Base-by-base conservation (phyloP, 2,113 vertebrate genomes). In the Seriola dumerili region DNA sequence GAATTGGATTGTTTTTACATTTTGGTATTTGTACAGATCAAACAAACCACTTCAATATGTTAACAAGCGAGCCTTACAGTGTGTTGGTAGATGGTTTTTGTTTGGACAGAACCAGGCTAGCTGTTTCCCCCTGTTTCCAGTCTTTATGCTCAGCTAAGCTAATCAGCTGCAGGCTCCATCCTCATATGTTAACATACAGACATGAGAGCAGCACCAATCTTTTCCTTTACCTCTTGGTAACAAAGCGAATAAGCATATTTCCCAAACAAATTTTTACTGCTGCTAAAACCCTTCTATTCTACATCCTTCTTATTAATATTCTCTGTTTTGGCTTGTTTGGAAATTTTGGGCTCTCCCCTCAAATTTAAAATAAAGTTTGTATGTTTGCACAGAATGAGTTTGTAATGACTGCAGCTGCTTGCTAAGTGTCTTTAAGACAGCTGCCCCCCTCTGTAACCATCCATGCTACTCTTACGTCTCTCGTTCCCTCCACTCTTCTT, bases 41-140 rank as follows among this genome's bases (percentile, higher is more conserved):
- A 29, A 59, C n/a, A 57, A 57, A 12, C 10, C n/a, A 25, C n/a
- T 14, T 59, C 5, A 25, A 23, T 55, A 23, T 68, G 13, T n/a
- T 54, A 54, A n/a, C 8, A 54, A n/a, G 42, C 4, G 7, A 66
- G 12, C 48, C 23, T 38, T 58, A 46, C 63, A 12, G 62, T 36
- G 40, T 80, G 29, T 23, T 58, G 0, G 16, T 73, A 48, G 72
- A 66, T 58, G 4, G 62, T 50, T 54, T n/a, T 0, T 64, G 36
- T 55, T 17, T 70, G 66, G 76, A 54, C 4, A 54, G 46, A 63
- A n/a, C 23, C 52, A 34, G 38, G 13, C 12, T 65, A 58, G 54
- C 75, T 77, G 63, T 67, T 59, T 61, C 72, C 3, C 38, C 23
- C 38, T 77, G 74, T 67, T 59, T 69, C 72, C 21, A 57, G 54